Evolutionary conservation across 37 sponge, comb jelly and placozoan genomes (phyloP).

Genomic region (Lycopodina hypogea): DNA sequence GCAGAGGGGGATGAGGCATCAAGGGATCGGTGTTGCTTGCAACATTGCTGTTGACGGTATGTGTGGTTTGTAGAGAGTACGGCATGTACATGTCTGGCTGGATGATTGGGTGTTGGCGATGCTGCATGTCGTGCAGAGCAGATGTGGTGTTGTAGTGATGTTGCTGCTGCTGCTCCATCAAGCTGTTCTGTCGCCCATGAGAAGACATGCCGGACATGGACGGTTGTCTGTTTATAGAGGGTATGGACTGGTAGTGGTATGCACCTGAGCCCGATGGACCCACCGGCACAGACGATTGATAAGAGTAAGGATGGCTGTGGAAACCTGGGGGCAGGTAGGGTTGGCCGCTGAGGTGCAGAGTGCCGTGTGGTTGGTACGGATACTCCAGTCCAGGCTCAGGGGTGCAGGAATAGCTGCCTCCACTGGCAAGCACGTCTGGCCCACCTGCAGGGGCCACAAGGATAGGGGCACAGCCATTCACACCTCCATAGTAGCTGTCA

Average conservation of each 20-base stretch:
- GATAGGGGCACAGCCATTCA: background rate
- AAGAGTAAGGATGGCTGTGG: background rate
- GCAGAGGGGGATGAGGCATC: background rate
- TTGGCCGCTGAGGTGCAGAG: background rate
- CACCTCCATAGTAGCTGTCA: background rate
- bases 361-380: background rate
- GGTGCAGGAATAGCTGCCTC: background rate
- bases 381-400: slow-evolving; percentile 4
- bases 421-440: background rate
- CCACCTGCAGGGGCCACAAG: background rate
- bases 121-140: background rate
- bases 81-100: slow-evolving; percentile 7
- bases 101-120: background rate
- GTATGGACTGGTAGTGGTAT: background rate
- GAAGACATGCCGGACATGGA: background rate
- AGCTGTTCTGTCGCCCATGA: too few species aligned
- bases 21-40: background rate
- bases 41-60: too few species aligned
- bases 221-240: background rate
- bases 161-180: too few species aligned
- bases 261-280: too few species aligned
- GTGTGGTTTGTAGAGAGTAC: background rate
- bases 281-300: background rate
- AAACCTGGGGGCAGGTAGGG: background rate
- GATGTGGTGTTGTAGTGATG: slow-evolving; percentile 14